Conservation (phyloP, 2,888 invertebrate species). For the Mayetiola destructor region DNA sequence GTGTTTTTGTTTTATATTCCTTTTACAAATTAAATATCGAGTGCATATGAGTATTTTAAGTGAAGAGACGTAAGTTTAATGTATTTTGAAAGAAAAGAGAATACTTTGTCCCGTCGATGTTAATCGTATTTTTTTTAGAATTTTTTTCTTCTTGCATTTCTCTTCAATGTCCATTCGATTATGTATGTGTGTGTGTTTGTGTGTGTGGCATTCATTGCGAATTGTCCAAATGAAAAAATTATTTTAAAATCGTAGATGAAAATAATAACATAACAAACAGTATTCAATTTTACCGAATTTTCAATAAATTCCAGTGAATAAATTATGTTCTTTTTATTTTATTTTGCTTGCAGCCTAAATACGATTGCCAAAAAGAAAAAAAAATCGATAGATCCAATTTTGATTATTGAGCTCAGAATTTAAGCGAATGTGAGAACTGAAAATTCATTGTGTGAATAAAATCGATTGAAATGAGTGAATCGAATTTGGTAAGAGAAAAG, state of each 20-base stretch:
- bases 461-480: background rate
- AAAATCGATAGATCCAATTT: background rate
- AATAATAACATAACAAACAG: too few relatives aligned
- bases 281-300: background rate
- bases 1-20: too few relatives aligned
- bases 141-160: too few relatives aligned
- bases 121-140: too few relatives aligned
- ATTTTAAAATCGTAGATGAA: too few relatives aligned
- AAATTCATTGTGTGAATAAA: constrained; percentile 1
- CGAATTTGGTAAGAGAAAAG: background rate
- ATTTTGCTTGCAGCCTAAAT: background rate
- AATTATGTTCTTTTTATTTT: background rate
- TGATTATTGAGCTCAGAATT: too few relatives aligned
- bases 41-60: too few relatives aligned
- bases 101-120: too few relatives aligned
- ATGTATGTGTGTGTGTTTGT: background rate
- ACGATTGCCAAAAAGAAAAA: background rate
- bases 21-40: too few relatives aligned
- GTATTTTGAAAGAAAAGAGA: too few relatives aligned
- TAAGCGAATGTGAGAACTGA: background rate
- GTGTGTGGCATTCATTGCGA: background rate
- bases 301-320: background rate
- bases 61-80: constrained; percentile 12
- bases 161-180: constrained; percentile 1
- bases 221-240: background rate